Base-by-base conservation (phyloP, 2,113 vertebrate species). In the Marmota flaviventris region DNA sequence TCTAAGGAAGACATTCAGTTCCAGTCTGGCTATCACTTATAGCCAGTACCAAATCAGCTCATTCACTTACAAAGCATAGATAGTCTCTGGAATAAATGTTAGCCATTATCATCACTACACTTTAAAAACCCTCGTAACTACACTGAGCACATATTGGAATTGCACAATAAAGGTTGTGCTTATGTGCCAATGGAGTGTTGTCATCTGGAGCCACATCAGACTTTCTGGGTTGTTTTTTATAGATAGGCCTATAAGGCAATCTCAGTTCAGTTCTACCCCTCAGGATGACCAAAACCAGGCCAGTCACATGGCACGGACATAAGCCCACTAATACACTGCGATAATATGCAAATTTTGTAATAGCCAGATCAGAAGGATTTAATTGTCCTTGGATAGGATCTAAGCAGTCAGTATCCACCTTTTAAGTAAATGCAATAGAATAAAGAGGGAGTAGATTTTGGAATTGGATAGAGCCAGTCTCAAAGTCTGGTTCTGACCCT, bases 21-120 rank as follows among this genome's bases (percentile, higher is more conserved):
- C 34, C 45, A 53, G n/a, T 27, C 5, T n/a, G 58, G 53, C 42
- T 94, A 91, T 91, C 24, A 84, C 69, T 51, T 32, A 83, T 77
- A 93, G 65, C 18, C 27, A 84, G 42, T 42, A 85, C 58, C 6
- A 18, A 17, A 17, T 63, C 58, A 78, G 77, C 42, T 95, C 73
- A 94, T n/a, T 92, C 58, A 78, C 32, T 88, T 76, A 84, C 48
- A 94, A 45, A 94, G 58, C 13, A 22, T 65, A 72, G 61, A 34
- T 13, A 34, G 81, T 90, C 45, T 92, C 12, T 81, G 65, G 29
- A 45, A 63, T 45, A 94, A 85, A 94, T 51, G 34, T n/a, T 63
- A 89, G 61, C 12, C 37, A 65, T 58, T n/a, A 53, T 45, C 51
- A 82, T 83, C 20, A 37, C 3, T n/a, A 10, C 6, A 42, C 51